Base-by-base conservation (phyloP, 2,797 vertebrate genomes). In the Argya squamiceps region DNA sequence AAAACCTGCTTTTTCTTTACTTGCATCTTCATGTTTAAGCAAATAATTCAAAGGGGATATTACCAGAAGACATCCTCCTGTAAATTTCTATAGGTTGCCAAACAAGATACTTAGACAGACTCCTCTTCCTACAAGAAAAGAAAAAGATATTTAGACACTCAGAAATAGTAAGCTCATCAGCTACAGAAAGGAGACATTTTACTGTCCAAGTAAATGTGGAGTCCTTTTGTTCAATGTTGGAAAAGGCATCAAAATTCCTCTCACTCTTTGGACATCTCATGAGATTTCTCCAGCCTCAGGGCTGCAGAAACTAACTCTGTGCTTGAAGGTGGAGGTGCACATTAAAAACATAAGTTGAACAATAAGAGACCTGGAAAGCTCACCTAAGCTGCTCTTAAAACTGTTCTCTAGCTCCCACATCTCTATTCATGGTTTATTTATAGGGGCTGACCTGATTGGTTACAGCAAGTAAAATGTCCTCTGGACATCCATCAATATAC, bases 181-280 rank as follows among this genome's bases (percentile, higher is more conserved):
- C 47, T 47, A 27, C 23, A 71, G 36, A 47, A 89, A 84, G n/a
- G 13, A 84, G 36, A 10, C 49, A 53, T 41, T 78, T 69, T 17
- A 43, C n/a, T n/a, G 10, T 22, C 36, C 43, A 36, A 22, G 58
- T 21, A 53, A 76, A 68, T 1, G 0, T 15, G 15, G 5, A 34
- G 23, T 64, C 15, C 18, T 77, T 87, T 79, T 56, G 15, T 63
- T 73, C 59, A 41, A 41, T 59, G 59, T 36, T 70, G 26, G 21
- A 30, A 88, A 90, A 93, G 29, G 50, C 47, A 94, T 92, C 59
- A 87, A 93, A 84, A 92, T 95, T 96, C 77, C 32, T 82, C 90
- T 96, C 83, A 86, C 55, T 58, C 52, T 49, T 59, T 36, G 73
- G 63, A 79, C 34, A 67, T 20, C 86, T 89, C 93, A 60, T 4